Evolutionary conservation across 2,797 vertebrate species (phyloP).

Genomic region (Stomatorhinus walkeri): DNA sequence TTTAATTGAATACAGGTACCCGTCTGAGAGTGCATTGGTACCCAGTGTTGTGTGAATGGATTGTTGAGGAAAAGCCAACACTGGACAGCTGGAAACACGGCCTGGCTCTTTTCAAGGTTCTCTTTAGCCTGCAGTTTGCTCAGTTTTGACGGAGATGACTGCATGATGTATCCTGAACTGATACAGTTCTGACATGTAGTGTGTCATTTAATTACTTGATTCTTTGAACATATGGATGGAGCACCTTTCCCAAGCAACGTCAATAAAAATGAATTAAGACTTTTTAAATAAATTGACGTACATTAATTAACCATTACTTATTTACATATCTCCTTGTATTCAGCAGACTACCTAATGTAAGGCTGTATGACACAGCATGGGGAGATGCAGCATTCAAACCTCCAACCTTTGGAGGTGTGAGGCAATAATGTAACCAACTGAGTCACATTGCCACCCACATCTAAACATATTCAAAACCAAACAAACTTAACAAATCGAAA

Average conservation of each 20-base stretch:
- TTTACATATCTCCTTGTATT: neutral
- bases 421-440: neutral
- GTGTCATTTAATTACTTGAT: neutral
- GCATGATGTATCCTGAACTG: neutral
- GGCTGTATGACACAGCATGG: neutral
- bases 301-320: neutral
- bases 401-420: constrained; percentile 1
- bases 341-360: neutral
- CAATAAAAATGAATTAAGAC: neutral
- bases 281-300: neutral
- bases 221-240: neutral
- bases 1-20: constrained; percentile 73
- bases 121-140: neutral
- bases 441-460: neutral
- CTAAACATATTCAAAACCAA: constrained; percentile 12
- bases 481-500: constrained; percentile 3
- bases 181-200: neutral
- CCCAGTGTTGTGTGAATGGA: constrained; percentile 53
- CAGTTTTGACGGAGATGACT: neutral
- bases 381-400: neutral
- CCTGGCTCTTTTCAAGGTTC: neutral
- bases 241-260: neutral
- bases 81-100: constrained; percentile 52
- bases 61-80: constrained; percentile 54
- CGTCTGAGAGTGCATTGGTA: constrained; percentile 56